phyloP scores from a whole-genome alignment of 2,113 vertebrate genomes.

The Rhinichthys klamathensis region DNA sequence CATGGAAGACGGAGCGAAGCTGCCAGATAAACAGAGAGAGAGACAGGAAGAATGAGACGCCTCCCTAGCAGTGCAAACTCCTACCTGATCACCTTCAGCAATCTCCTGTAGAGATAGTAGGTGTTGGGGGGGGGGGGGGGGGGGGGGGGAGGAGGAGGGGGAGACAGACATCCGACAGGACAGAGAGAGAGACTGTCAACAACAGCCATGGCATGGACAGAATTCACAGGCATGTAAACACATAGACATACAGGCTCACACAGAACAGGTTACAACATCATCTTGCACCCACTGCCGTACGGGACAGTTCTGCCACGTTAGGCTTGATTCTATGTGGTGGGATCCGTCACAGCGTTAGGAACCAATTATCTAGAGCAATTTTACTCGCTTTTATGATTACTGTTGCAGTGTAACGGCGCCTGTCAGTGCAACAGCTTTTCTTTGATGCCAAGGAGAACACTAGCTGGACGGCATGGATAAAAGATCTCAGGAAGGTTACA shows the following conservation, averaged over 20 bases:
- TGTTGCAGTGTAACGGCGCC: not conserved
- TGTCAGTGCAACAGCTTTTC: not conserved
- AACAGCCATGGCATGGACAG: slow-evolving; percentile 81
- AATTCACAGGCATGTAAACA: slow-evolving; percentile 63
- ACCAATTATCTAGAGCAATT: no score
- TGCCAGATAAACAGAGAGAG: slow-evolving; percentile 67
- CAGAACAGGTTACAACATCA: not conserved
- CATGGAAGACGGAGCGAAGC: slow-evolving; percentile 88
- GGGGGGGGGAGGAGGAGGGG: slow-evolving; percentile 54
- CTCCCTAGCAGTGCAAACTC: slow-evolving; percentile 83
- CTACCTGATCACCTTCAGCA: slow-evolving; percentile 99
- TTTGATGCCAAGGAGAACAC: not conserved
- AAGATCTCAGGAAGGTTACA: no score
- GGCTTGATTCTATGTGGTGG: no score
- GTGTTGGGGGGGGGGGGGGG: slow-evolving; percentile 60
- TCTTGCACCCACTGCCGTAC: not conserved
- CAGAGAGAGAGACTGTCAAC: slow-evolving; percentile 99
- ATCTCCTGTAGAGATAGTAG: slow-evolving; percentile 92
- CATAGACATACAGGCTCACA: slow-evolving; percentile 19
- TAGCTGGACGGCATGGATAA: not conserved
- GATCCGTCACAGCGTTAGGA: no score
- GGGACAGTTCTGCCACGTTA: not conserved
- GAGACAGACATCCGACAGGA: slow-evolving; percentile 84
- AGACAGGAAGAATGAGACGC: slow-evolving; percentile 52
- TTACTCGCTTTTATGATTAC: not conserved